Percentiles rank a stretch among this genome's conserved stretches.
Evolutionary conservation across 2,797 vertebrate genomes (phyloP).

Genomic region (Typhlichthys eigenmanni): DNA sequence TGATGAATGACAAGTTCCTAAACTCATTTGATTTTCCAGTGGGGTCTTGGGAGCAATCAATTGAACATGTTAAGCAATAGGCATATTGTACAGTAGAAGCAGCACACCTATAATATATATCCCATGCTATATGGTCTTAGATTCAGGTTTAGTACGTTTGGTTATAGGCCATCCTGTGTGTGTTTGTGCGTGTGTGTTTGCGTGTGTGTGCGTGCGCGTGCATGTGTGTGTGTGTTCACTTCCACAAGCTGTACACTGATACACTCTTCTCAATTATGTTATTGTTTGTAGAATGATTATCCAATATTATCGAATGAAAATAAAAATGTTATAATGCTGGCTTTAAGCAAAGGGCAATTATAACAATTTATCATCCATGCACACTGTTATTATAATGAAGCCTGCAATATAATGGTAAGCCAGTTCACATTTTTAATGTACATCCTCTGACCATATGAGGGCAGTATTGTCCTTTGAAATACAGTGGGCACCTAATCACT

Average conservation of each 20-base stretch:
- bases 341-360: too few species aligned
- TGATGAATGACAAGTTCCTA: slow-evolving; percentile 97
- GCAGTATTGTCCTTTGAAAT: slow-evolving; percentile 73
- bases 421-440: slow-evolving; percentile 13
- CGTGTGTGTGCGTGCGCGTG: not conserved
- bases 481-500: not conserved
- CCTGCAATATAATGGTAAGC: not conserved
- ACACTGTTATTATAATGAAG: not conserved
- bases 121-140: slow-evolving; percentile 7
- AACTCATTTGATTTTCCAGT: slow-evolving; percentile 97
- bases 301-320: too few species aligned
- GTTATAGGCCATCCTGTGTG: slow-evolving; percentile 8
- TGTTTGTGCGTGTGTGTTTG: not conserved
- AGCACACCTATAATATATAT: slow-evolving; percentile 35
- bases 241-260: too few species aligned
- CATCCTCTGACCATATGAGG: slow-evolving; percentile 61
- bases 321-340: too few species aligned
- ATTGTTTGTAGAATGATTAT: too few species aligned
- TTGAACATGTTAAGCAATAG: slow-evolving; percentile 85
- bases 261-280: too few species aligned
- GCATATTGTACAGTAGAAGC: slow-evolving; percentile 36
- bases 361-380: too few species aligned
- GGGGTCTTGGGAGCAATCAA: slow-evolving; percentile 85
- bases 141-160: slow-evolving; percentile 10
- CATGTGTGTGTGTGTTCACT: not conserved